Percentiles rank a stretch among this genome's conserved stretches.
Evolutionary conservation across 2,113 vertebrate genomes (phyloP).

Genomic region (Felis chaus): DNA sequence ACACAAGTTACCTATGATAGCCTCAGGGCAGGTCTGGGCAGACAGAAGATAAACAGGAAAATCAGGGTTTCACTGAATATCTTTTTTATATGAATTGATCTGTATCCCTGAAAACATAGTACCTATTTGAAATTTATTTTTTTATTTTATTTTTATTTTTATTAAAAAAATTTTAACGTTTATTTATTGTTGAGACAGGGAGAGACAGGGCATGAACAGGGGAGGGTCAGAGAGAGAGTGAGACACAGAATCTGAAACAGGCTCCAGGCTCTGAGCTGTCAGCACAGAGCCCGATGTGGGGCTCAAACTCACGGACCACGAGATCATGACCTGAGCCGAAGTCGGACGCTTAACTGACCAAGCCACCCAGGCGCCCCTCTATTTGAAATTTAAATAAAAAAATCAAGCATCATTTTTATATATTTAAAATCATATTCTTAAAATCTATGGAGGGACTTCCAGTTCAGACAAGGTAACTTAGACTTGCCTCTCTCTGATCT

Average conservation of each 20-base stretch:
- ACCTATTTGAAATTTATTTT: background rate
- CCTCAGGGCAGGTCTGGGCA: background rate
- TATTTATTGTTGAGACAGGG: too few species aligned
- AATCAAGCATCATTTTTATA: background rate
- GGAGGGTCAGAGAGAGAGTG: too few species aligned
- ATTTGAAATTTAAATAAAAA: background rate
- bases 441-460: background rate
- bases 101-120: background rate
- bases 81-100: background rate
- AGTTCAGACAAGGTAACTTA: background rate
- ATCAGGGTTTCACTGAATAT: background rate
- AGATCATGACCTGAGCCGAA: too few species aligned
- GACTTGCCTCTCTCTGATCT: background rate
- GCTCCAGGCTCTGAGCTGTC: too few species aligned
- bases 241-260: too few species aligned
- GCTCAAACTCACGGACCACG: too few species aligned
- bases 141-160: too few species aligned
- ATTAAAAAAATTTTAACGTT: too few species aligned
- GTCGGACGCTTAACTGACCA: too few species aligned
- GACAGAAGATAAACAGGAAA: background rate
- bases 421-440: background rate
- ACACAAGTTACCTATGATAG: background rate
- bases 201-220: too few species aligned
- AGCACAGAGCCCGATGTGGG: too few species aligned
- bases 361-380: background rate